Conservation (phyloP, 2,797 vertebrate genomes). For the Platalea minor region DNA sequence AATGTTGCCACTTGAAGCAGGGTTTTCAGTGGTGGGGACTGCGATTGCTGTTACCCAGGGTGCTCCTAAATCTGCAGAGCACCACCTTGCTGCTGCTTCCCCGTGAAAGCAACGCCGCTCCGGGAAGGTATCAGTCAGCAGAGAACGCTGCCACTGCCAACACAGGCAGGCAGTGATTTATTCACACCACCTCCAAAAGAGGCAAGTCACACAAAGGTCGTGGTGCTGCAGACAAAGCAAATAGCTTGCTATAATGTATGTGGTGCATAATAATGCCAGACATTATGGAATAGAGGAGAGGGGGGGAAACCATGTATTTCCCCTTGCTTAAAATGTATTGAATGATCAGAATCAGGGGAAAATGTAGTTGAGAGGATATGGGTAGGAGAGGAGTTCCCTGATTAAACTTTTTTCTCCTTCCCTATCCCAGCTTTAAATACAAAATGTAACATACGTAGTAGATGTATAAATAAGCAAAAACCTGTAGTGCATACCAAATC, state of each 20-base stretch:
- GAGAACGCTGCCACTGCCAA: not conserved
- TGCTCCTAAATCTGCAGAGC: not conserved
- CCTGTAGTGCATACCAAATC: not conserved
- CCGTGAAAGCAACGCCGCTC: rapidly evolving
- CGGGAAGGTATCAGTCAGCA: not conserved
- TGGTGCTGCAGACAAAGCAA: not conserved
- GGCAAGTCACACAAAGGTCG: not conserved
- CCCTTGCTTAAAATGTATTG: not conserved
- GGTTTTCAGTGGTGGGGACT: not conserved
- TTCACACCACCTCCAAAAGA: not conserved
- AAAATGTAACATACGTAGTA: not conserved
- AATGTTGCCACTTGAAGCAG: not conserved
- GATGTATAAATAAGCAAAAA: conserved; percentile 32
- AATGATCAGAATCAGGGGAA: not conserved
- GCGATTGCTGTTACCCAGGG: not conserved
- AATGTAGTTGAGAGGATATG: not conserved
- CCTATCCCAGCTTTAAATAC: not conserved
- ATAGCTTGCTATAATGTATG: not conserved
- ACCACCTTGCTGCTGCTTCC: not conserved
- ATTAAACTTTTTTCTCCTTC: not conserved
- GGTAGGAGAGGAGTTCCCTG: not conserved
- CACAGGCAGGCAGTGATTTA: not conserved
- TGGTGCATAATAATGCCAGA: not conserved
- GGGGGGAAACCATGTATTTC: not conserved
- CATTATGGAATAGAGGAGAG: not conserved